Evolutionary conservation across 2,888 invertebrate genomes (phyloP).

Genomic region (Synergus umbraculus): DNA sequence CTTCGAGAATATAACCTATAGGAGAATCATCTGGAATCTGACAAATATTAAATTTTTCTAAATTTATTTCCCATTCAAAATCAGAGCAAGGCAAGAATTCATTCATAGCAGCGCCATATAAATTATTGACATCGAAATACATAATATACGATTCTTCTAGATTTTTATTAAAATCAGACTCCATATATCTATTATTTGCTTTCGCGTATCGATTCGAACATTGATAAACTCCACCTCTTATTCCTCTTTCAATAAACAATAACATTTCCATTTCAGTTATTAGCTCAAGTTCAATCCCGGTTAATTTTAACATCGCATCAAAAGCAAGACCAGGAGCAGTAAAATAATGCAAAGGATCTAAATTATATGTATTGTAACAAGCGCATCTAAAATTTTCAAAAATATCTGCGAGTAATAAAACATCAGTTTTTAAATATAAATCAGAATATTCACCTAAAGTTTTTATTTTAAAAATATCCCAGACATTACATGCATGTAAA

Average conservation of each 20-base stretch:
- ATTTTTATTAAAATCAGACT: conserved; percentile 15
- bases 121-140: conserved; percentile 69
- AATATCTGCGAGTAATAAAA: conserved; percentile 50
- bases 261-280: conserved; percentile 57
- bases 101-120: conserved; percentile 71
- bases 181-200: conserved; percentile 59
- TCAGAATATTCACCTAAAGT: conserved; percentile 67
- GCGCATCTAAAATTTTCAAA: conserved; percentile 51
- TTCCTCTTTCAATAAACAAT: conserved; percentile 59
- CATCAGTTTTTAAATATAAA: conserved; percentile 11
- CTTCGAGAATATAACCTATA: background rate
- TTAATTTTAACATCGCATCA: conserved; percentile 52
- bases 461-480: conserved; percentile 62
- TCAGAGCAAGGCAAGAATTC: conserved; percentile 62
- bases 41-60: background rate
- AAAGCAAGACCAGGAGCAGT: conserved; percentile 49
- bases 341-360: conserved; percentile 50
- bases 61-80: conserved; percentile 63
- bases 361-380: conserved; percentile 43
- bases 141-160: conserved; percentile 53
- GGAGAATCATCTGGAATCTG: background rate
- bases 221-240: conserved; percentile 57
- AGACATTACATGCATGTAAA: conserved; percentile 65
- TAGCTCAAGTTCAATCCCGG: conserved; percentile 48
- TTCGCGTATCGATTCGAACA: conserved; percentile 57